Conservation (phyloP, 2,888 invertebrate species). For the Scaptomyza polygonia region DNA sequence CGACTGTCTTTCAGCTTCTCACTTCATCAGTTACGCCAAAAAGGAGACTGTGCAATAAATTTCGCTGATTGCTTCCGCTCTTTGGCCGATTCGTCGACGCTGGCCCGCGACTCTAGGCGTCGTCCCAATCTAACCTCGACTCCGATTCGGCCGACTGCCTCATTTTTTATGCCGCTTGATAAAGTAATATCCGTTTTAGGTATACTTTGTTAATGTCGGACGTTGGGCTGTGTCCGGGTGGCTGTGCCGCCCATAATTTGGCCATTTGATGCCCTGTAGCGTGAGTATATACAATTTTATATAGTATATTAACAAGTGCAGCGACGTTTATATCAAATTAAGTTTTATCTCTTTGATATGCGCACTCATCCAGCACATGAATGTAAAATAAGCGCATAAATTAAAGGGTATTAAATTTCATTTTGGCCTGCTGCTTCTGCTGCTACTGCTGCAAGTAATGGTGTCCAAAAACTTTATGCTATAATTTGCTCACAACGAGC, state of each 20-base stretch:
- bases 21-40: slow-evolving; percentile 79
- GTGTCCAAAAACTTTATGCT: slow-evolving; percentile 69
- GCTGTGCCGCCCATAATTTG: slow-evolving; percentile 6
- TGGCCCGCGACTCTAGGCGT: slow-evolving; percentile 24
- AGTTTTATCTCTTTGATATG: slow-evolving; percentile 22
- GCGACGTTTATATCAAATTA: slow-evolving; percentile 44
- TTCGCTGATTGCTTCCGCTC: slow-evolving; percentile 78
- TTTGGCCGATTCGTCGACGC: slow-evolving; percentile 24
- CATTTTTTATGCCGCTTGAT: slow-evolving; percentile 80
- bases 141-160: slow-evolving; percentile 58
- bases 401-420: slow-evolving; percentile 60
- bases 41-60: slow-evolving; percentile 78
- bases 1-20: slow-evolving; percentile 79
- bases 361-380: slow-evolving; percentile 30
- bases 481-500: slow-evolving; percentile 64
- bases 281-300: slow-evolving; percentile 17
- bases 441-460: slow-evolving; percentile 67
- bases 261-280: slow-evolving; percentile 43
- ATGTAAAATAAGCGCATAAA: slow-evolving; percentile 48
- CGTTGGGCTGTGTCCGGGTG: neutral
- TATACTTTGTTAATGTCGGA: slow-evolving; percentile 48
- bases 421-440: slow-evolving; percentile 2
- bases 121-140: slow-evolving; percentile 50
- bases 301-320: slow-evolving; percentile 26
- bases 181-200: slow-evolving; percentile 80